Evolutionary conservation across 1,140 invertebrate species (phyloP).

Genomic region (Dreissena polymorpha): DNA sequence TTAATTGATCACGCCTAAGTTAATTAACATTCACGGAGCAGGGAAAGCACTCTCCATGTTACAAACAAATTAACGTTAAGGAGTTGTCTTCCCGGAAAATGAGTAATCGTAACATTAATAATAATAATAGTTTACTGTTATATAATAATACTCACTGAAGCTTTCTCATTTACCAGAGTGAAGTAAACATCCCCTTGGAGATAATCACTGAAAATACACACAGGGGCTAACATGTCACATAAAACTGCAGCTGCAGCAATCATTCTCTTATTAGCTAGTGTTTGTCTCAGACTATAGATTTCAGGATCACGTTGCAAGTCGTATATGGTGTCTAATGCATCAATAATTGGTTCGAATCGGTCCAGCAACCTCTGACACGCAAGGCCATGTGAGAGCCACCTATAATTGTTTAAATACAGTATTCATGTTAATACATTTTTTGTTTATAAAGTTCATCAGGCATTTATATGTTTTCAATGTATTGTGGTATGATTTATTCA

Average conservation of each 20-base stretch:
- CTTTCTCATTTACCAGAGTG: too few relatives aligned
- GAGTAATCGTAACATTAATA: too few relatives aligned
- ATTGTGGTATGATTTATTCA: too few relatives aligned
- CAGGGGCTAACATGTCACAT: slow-evolving; percentile 29
- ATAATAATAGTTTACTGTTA: too few relatives aligned
- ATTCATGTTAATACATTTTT: background rate
- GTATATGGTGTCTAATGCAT: slow-evolving; percentile 15
- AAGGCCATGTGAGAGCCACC: slow-evolving; percentile 1
- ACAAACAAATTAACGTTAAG: too few relatives aligned
- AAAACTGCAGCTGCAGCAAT: slow-evolving; percentile 19
- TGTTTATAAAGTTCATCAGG: background rate
- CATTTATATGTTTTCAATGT: background rate
- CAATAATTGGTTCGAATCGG: slow-evolving; percentile 21
- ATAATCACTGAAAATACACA: slow-evolving; percentile 17
- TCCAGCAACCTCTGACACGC: background rate
- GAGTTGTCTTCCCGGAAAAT: too few relatives aligned
- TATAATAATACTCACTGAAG: too few relatives aligned
- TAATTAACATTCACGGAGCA: too few relatives aligned
- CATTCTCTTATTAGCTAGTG: slow-evolving; percentile 26
- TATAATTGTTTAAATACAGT: background rate
- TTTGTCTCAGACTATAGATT: slow-evolving; percentile 20
- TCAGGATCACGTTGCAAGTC: slow-evolving; percentile 1
- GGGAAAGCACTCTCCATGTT: too few relatives aligned
- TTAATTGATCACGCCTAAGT: too few relatives aligned
- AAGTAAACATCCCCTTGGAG: slow-evolving; percentile 27